phyloP scores from a whole-genome alignment of 2,113 vertebrate species.

The Pangasianodon gigas region DNA sequence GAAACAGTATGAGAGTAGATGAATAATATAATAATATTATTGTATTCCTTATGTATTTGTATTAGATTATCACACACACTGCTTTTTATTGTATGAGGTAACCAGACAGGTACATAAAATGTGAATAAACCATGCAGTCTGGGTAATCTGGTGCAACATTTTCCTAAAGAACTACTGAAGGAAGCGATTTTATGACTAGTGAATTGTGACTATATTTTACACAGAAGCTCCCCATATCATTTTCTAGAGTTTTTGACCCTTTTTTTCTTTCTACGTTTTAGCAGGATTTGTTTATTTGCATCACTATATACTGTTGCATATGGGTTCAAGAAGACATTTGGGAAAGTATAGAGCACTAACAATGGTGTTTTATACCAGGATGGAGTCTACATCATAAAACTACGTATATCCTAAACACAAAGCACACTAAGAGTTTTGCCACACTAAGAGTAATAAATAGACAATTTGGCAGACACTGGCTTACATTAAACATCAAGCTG shows the following conservation, averaged over 20 bases:
- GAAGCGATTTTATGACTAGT: background rate
- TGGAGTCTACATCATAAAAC: background rate
- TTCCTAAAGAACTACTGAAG: background rate
- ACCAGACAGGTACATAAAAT: background rate
- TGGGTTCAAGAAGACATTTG: background rate
- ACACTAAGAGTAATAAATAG: constrained; percentile 9
- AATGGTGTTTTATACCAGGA: background rate
- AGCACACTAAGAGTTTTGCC: background rate
- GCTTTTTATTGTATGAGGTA: background rate
- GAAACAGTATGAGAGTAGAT: background rate
- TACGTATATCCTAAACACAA: too few relatives aligned
- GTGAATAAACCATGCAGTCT: background rate
- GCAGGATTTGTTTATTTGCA: background rate
- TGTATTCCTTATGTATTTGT: background rate
- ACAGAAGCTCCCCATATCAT: background rate
- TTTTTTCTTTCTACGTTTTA: background rate
- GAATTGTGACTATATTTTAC: constrained; percentile 1
- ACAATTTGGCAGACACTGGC: background rate
- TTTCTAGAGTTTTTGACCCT: background rate
- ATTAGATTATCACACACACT: background rate
- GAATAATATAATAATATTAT: background rate
- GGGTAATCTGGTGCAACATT: background rate
- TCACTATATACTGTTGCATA: background rate
- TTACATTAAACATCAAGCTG: background rate
- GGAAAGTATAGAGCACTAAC: background rate